Evolutionary conservation across 1,140 invertebrate genomes (phyloP).

Genomic region (Psix sp.): DNA sequence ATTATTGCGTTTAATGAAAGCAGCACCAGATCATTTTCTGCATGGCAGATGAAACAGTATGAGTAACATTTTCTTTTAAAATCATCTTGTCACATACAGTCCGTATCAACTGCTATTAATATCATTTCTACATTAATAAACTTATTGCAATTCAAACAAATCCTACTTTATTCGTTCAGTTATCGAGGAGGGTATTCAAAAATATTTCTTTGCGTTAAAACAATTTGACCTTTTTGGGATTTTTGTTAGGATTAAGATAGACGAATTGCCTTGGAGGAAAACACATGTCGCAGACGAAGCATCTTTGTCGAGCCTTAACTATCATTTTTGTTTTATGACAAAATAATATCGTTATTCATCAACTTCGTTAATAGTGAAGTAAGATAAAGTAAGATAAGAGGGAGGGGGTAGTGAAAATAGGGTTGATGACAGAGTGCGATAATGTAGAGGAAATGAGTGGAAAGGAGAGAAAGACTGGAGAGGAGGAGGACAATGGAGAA

Average conservation of each 20-base stretch:
- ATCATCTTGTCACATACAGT: too few relatives aligned
- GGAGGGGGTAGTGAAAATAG: not conserved
- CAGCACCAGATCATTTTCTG: too few relatives aligned
- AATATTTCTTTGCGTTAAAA: too few relatives aligned
- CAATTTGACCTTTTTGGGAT: conserved; percentile 6
- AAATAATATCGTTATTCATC: conserved; percentile 8
- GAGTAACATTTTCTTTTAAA: too few relatives aligned
- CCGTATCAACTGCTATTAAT: too few relatives aligned
- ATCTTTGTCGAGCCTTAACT: conserved; percentile 7
- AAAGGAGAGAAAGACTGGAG: not conserved
- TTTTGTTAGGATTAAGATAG: conserved; percentile 10
- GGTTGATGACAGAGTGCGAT: conserved; percentile 3
- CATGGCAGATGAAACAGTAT: too few relatives aligned
- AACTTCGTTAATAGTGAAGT: conserved; percentile 1
- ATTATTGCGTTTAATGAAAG: too few relatives aligned
- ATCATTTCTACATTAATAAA: too few relatives aligned
- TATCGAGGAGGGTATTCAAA: too few relatives aligned
- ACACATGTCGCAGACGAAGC: conserved; percentile 6
- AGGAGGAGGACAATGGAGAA: too few relatives aligned
- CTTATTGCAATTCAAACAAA: too few relatives aligned
- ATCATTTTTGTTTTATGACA: not conserved
- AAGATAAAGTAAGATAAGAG: conserved; percentile 2
- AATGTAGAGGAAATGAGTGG: not conserved
- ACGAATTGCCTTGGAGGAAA: conserved; percentile 16
- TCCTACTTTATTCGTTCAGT: too few relatives aligned